Base-by-base conservation (phyloP, 2,113 vertebrate species). In the Anoura caudifer region DNA sequence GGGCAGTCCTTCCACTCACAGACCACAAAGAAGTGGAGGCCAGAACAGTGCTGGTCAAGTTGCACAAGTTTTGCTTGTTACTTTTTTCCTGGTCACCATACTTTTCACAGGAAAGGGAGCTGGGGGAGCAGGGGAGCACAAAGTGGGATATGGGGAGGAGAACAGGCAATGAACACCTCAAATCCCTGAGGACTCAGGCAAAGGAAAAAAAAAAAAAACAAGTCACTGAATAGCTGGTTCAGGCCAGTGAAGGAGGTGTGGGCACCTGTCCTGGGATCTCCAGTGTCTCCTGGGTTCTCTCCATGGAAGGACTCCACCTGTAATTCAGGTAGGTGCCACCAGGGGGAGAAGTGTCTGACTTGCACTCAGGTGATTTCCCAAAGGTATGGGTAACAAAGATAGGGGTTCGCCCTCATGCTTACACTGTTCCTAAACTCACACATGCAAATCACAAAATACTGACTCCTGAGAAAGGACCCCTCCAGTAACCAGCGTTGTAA, bases 261-360 rank as follows among this genome's bases (percentile, higher is more conserved):
- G 31, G 26, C 4, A 0, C 19, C 43, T 47, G 54, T 65, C 45
- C 45, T 80, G 61, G 24, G 45, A 63, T 47, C 50, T 31, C 24
- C 13, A 73, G 3, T 24, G 11, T 38, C n/a, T 31, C n/a, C 28
- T 12, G 70, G 19, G 17, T 67, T 67, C 45, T 94, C 69, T 54
- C 26, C 75, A 24, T 41, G 43, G 31, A 38, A 19, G 22, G 26
- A 72, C 69, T 47, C 90, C 95, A 38, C 80, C 63, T 97, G 94
- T 73, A 92, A 90, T 94, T 95, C 94, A 90, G n/a, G 36, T 52
- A 63, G 41, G 8, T 28, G 59, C 94, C 94, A 77, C 92, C 72
- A 84, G 95, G 75, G 86, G 96, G 83, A 77, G 96, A 63, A 90
- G 41, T 56, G 50, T 77, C 70, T 65, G 54, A 70, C 59, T 67